Conservation (phyloP, 2,113 vertebrate genomes). For the Pygoscelis adeliae region DNA sequence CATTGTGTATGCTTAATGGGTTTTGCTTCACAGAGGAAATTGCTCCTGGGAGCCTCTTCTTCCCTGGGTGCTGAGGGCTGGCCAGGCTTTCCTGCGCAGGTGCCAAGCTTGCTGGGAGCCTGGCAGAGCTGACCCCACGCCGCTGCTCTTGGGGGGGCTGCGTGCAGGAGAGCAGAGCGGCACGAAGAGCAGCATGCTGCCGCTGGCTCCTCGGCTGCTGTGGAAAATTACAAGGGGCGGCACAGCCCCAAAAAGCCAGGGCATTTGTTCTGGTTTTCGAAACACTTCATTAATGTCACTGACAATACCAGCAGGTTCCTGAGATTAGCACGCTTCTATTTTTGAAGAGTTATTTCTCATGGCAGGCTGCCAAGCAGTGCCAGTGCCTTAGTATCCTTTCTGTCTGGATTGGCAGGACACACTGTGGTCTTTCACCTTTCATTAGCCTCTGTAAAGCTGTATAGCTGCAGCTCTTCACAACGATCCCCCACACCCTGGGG, state of each 20-base stretch:
- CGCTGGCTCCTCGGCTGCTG: accelerated
- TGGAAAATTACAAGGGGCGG: conserved; percentile 14
- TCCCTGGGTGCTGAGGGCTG: not conserved
- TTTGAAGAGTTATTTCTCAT: conserved; percentile 51
- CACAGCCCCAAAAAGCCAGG: not conserved
- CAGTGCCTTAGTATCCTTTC: not conserved
- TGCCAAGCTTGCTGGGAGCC: not conserved
- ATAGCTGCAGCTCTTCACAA: not conserved
- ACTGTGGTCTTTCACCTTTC: not conserved
- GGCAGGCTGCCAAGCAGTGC: conserved; percentile 30
- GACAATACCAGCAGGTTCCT: conserved; percentile 51
- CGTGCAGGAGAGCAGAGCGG: not conserved
- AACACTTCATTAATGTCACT: conserved; percentile 49
- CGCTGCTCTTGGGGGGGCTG: not conserved
- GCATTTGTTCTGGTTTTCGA: conserved; percentile 11
- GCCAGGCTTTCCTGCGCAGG: not conserved
- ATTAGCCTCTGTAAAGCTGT: not conserved
- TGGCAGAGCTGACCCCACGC: accelerated
- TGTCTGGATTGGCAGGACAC: conserved; percentile 64
- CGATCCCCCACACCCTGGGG: not conserved
- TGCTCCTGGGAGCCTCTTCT: not conserved
- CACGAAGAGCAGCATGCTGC: accelerated
- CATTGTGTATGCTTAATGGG: not conserved
- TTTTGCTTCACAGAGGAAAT: not conserved
- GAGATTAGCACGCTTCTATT: conserved; percentile 66